A percentile compares a stretch with the other conserved stretches of the same genome.
These are phyloP conservation scores for Larimichthys polyactis DNA, from an alignment of 2,113 vertebrate species.

Conservation along the genomic window DNA sequence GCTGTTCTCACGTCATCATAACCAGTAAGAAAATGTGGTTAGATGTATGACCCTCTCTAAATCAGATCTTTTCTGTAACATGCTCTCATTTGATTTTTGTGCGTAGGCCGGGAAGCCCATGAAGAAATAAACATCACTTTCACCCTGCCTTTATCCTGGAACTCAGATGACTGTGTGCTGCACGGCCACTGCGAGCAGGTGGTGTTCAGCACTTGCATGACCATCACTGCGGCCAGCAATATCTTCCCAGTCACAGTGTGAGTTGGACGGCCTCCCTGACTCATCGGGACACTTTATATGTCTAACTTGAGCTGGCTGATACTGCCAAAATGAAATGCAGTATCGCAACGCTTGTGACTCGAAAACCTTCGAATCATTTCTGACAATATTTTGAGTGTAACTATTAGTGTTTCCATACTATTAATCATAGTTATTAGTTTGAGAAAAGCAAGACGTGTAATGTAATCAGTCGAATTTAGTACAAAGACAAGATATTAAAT, in stretches of 20 bases:
- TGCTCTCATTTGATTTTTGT: constrained; percentile 34
- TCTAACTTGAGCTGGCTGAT: not conserved
- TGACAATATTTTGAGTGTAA: not conserved
- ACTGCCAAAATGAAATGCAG: not conserved
- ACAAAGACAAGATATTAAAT: no score
- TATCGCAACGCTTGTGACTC: not conserved
- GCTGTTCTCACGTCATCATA: not conserved
- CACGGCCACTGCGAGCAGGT: constrained; percentile 97
- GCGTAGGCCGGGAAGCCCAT: constrained; percentile 91
- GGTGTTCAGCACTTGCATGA: constrained; percentile 96
- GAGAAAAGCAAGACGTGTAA: not conserved
- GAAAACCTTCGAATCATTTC: not conserved
- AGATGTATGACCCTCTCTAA: not conserved
- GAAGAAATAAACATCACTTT: constrained; percentile 98
- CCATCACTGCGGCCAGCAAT: constrained; percentile 89
- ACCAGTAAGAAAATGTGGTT: not conserved
- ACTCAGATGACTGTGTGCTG: constrained; percentile 93
- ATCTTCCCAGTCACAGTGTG: constrained; percentile 98
- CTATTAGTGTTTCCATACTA: not conserved
- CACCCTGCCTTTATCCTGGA: constrained; percentile 94
- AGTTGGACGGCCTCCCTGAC: constrained; percentile 75
- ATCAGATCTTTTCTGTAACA: not conserved
- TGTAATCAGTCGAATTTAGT: no score
- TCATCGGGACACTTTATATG: constrained; percentile 9
- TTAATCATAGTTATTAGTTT: not conserved